A percentile compares a stretch with the other conserved stretches of the same genome.
Evolutionary conservation across 2,797 vertebrate species (phyloP).

Genomic region (Ptychobarbus kaznakovi): DNA sequence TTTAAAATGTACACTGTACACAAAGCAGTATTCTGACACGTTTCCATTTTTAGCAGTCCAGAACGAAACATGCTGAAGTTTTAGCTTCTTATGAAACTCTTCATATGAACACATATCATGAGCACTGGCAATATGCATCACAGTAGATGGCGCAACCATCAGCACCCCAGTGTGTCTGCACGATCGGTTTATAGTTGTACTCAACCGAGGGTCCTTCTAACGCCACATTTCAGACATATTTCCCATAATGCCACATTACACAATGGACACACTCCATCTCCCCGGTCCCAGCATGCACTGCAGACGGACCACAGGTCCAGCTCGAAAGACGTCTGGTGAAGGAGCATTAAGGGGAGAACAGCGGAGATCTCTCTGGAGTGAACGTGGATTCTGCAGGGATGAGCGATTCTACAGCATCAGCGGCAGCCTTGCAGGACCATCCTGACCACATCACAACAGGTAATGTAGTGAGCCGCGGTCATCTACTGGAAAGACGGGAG

Average conservation of each 20-base stretch:
- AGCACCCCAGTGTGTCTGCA: constrained; percentile 54
- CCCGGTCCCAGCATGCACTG: constrained; percentile 58
- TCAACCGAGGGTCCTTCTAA: constrained; percentile 40
- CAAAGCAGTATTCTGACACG: neutral
- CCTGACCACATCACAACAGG: constrained; percentile 55
- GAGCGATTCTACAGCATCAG: constrained; percentile 43
- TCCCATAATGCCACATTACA: constrained; percentile 62
- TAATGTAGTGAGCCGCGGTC: constrained; percentile 51
- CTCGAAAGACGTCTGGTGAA: constrained; percentile 45
- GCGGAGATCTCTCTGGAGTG: constrained; percentile 31
- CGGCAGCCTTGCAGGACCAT: constrained; percentile 47
- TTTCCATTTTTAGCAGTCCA: neutral
- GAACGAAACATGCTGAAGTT: neutral
- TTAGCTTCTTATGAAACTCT: neutral
- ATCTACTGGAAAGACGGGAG: constrained; percentile 37
- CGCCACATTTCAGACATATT: constrained; percentile 36
- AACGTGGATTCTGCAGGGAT: constrained; percentile 38
- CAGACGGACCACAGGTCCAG: constrained; percentile 51
- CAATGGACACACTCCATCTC: constrained; percentile 63
- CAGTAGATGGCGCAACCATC: constrained; percentile 51
- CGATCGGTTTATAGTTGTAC: constrained; percentile 42
- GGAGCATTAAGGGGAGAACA: constrained; percentile 57
- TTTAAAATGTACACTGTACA: neutral
- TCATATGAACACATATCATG: constrained; percentile 20
- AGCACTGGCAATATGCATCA: constrained; percentile 33